These are phyloP conservation scores for Unio pictorum DNA, from an alignment of 2,888 invertebrate species.

Conservation along the genomic window DNA sequence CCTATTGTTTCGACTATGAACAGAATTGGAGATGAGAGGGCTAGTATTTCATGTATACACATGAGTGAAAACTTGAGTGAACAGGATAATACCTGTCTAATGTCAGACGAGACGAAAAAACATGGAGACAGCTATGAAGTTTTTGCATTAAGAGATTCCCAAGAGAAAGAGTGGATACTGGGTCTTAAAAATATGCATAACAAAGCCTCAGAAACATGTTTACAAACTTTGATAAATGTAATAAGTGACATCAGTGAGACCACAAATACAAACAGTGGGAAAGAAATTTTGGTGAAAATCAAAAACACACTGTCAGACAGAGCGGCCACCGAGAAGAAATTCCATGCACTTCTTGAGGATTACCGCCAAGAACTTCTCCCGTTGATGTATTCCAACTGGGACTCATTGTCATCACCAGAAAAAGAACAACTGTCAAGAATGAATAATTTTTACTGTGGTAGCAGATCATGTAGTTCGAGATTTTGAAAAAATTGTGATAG, in stretches of 20 bases:
- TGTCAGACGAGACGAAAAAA: too few relatives aligned
- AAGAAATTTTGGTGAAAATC: slow-evolving; percentile 8
- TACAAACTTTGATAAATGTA: slow-evolving; percentile 11
- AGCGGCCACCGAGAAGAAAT: slow-evolving; percentile 18
- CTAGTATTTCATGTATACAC: slow-evolving; percentile 12
- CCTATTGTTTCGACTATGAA: slow-evolving; percentile 15
- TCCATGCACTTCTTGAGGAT: slow-evolving; percentile 9
- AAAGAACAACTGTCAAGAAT: too few relatives aligned
- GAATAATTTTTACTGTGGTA: slow-evolving; percentile 24
- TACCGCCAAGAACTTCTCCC: slow-evolving; percentile 20
- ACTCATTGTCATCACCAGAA: slow-evolving; percentile 8
- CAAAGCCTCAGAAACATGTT: slow-evolving; percentile 7
- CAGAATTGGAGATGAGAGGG: slow-evolving; percentile 19
- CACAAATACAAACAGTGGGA: slow-evolving; percentile 6
- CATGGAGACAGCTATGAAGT: slow-evolving; percentile 18
- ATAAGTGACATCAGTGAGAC: slow-evolving; percentile 11
- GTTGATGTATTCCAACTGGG: slow-evolving; percentile 11
- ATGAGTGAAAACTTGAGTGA: slow-evolving; percentile 10
- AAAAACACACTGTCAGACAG: slow-evolving; percentile 25
- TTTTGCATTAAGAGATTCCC: slow-evolving; percentile 13
- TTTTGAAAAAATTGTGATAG: slow-evolving; percentile 10
- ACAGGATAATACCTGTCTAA: too few relatives aligned
- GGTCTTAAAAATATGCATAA: slow-evolving; percentile 15
- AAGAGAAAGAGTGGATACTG: slow-evolving; percentile 16
- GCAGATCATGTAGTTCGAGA: slow-evolving; percentile 9